Percentiles rank a stretch among this genome's conserved stretches.
These are phyloP conservation scores for Staurois parvus DNA, from an alignment of 2,797 vertebrate species.

Conservation along the genomic window DNA sequence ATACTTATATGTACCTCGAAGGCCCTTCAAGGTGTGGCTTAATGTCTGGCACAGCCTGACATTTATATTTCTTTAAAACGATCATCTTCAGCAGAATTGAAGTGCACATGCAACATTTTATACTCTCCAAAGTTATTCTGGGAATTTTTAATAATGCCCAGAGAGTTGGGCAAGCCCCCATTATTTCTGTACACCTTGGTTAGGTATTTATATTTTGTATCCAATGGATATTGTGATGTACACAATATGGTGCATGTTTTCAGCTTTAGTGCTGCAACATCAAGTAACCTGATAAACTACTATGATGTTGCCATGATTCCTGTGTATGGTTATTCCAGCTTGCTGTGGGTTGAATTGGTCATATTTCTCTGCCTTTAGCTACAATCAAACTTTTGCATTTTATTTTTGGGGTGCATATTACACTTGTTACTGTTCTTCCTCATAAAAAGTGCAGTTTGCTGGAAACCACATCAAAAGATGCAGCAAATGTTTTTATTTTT, in stretches of 20 bases:
- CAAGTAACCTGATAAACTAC: neutral
- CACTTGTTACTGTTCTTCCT: neutral
- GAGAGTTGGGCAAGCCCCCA: neutral
- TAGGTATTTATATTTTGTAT: slow-evolving; percentile 45
- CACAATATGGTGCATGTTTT: slow-evolving; percentile 14
- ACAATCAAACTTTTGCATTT: neutral
- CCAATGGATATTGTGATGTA: slow-evolving; percentile 51
- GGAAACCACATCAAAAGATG: no score
- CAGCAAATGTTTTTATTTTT: no score
- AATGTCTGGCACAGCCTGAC: neutral
- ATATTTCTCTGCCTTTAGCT: neutral
- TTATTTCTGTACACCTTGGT: slow-evolving; percentile 32
- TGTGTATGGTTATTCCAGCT: slow-evolving; percentile 10
- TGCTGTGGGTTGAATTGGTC: neutral
- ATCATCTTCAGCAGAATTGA: neutral
- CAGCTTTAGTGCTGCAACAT: no score
- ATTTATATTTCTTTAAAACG: neutral
- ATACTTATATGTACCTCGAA: neutral
- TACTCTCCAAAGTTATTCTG: neutral
- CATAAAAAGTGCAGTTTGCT: neutral
- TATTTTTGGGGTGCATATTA: neutral
- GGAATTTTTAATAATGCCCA: neutral
- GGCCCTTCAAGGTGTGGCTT: neutral
- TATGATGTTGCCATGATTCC: slow-evolving; percentile 8
- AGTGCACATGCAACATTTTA: neutral